Conservation (phyloP, 2,797 vertebrate genomes). For the Tauraco hartlaubi region DNA sequence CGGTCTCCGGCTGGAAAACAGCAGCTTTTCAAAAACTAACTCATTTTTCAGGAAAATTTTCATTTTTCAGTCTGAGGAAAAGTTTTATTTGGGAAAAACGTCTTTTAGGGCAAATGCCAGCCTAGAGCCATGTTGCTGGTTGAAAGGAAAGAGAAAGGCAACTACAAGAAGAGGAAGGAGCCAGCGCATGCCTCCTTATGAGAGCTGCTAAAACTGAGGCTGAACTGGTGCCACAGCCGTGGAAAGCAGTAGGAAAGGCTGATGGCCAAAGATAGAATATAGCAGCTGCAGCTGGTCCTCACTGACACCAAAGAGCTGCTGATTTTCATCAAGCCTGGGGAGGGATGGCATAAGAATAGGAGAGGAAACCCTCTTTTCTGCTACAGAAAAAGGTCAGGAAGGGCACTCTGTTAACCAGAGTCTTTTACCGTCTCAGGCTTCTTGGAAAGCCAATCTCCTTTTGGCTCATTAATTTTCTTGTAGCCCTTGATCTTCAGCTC, state of each 20-base stretch:
- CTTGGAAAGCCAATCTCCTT: background rate
- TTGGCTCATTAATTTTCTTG: background rate
- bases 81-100: background rate
- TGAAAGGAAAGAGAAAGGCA: background rate
- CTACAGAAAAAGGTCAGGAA: background rate
- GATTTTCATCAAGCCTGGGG: background rate
- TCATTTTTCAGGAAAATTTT: background rate
- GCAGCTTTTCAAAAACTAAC: background rate
- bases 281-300: background rate
- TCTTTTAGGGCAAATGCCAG: background rate
- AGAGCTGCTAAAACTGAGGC: background rate
- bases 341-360: background rate
- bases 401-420: background rate
- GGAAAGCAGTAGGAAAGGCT: background rate
- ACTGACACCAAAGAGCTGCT: background rate
- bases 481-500: background rate
- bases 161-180: background rate
- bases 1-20: background rate
- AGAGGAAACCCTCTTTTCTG: background rate
- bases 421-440: background rate
- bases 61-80: background rate
- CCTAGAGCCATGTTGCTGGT: background rate
- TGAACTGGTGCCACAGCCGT: background rate
- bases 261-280: background rate
- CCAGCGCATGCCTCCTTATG: fast-evolving